Base-by-base conservation (phyloP, 2,888 invertebrate genomes). In the Eupithecia pulchellata region DNA sequence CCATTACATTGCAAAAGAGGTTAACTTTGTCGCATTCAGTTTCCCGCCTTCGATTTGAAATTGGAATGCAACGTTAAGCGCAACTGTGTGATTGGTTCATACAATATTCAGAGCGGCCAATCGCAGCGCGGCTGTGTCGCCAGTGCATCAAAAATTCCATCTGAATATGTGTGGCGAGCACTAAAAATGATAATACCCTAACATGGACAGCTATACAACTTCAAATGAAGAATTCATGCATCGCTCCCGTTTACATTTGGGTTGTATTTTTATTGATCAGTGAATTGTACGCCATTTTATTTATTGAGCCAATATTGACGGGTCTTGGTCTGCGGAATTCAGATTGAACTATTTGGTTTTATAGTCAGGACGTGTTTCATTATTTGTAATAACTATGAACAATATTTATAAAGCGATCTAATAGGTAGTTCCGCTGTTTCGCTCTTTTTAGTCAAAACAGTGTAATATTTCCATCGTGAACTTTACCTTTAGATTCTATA, bases 131-230 rank as follows among this genome's bases (percentile, higher is more conserved):
- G 84, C 92, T 92, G 93, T 93, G 93, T 93, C 90, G 93, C 94
- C 92, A 92, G 92, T 94, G 93, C 93, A 94, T 94, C 94, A 94
- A 94, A 94, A 94, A 94, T 94, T 94, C 94, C 92, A 94, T 94
- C 94, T 94, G 94, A 93, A 92, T 93, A 91, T 91, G 91, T 93
- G 93, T 94, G 93, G 93, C 90, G 85, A 92, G 93, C 92, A 93
- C 94, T 94, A 94, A 94, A 94, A 94, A 94, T 94, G 93, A 94
- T 94, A 94, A 94, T 94, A 88, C 93, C 90, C 91, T 91, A 91
- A 92, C 92, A 91, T 92, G 91, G 89, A 88, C 85, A 85, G 86
- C 86, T 84, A 92, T 92, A 93, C 93, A 93, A 93, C 93, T 93
- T 93, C 86, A 86, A 90, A 93, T 94, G 91, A 94, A 93, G 93